Evolutionary conservation across 2,888 invertebrate genomes (phyloP).

Genomic region (Netelia melanura): DNA sequence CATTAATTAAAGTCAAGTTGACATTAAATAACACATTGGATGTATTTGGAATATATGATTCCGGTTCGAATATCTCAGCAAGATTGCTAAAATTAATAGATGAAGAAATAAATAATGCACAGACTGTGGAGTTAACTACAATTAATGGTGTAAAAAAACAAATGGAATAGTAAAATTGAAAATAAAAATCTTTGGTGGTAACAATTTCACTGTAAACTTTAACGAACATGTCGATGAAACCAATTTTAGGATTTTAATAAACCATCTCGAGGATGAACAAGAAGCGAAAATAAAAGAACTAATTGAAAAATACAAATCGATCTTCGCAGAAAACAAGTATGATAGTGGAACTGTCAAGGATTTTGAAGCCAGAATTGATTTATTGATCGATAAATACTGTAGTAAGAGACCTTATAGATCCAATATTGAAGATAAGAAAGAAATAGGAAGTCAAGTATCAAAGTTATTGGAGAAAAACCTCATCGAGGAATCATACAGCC

Average conservation of each 20-base stretch:
- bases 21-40: too few species aligned
- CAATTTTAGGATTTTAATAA: not conserved
- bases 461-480: constrained; percentile 55
- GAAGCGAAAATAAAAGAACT: constrained; percentile 11
- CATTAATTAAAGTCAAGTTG: too few species aligned
- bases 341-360: constrained; percentile 51
- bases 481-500: constrained; percentile 71
- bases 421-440: constrained; percentile 64
- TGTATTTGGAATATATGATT: too few species aligned
- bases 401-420: constrained; percentile 61
- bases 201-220: constrained; percentile 23
- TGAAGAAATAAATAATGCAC: too few species aligned
- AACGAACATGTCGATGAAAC: constrained; percentile 53
- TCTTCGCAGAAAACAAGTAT: constrained; percentile 59
- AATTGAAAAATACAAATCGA: constrained; percentile 45
- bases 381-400: constrained; percentile 54
- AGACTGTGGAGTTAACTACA: too few species aligned
- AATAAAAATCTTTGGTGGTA: too few species aligned
- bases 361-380: constrained; percentile 54
- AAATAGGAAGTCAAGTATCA: constrained; percentile 65
- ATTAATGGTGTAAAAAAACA: too few species aligned
- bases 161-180: too few species aligned
- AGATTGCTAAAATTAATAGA: too few species aligned
- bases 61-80: too few species aligned
- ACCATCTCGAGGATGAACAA: constrained; percentile 25